Base-by-base conservation (phyloP, 2,888 invertebrate genomes). In the Anthophora plumipes region DNA sequence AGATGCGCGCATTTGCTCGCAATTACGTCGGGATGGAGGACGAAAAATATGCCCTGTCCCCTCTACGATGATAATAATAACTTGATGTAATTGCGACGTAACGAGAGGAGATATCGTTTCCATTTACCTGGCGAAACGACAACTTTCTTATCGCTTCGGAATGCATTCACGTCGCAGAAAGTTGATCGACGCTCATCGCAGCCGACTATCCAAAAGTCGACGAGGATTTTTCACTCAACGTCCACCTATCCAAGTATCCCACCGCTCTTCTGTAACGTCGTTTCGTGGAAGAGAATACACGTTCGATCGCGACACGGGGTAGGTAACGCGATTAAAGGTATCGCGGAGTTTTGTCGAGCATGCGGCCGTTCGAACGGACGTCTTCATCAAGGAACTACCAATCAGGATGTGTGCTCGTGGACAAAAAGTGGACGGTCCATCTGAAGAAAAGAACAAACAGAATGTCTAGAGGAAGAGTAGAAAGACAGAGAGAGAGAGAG, bases 371-470 rank as follows among this genome's bases (percentile, higher is more conserved):
- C 83, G 73, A 79, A 75, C 61, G 84, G 85, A 91, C 88, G 90
- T 91, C 91, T 92, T 92, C 92, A 92, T 91, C 92, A 89, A 83
- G 84, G 63, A 70, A 69, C 79, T 82, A 88, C 86, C 89, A 85
- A 88, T 89, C 85, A 84, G 68, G 80, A 85, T 87, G 79, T 82
- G 67, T 46, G 64, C 59, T 64, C 55, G 68, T 59, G 72, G 12
- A 63, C 75, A 86, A 85, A 85, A 86, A 89, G 73, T 59, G 79
- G 77, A 63, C 79, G 72, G 60, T 64, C 74, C 70, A 22, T 55
- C 50, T 50, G 46, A 57, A 74, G 66, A 46, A 66, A 63, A 55
- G 50, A 52, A 52, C 37, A 37, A 59, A 69, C 22, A 37, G 76
- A 46, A 54, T n/a, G 63, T 48, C 60, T 20, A 57, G 22, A 22